A percentile compares a stretch with the other conserved stretches of the same genome.
Evolutionary conservation across 2,113 vertebrate species (phyloP).

Genomic region (Oncorhynchus keta): DNA sequence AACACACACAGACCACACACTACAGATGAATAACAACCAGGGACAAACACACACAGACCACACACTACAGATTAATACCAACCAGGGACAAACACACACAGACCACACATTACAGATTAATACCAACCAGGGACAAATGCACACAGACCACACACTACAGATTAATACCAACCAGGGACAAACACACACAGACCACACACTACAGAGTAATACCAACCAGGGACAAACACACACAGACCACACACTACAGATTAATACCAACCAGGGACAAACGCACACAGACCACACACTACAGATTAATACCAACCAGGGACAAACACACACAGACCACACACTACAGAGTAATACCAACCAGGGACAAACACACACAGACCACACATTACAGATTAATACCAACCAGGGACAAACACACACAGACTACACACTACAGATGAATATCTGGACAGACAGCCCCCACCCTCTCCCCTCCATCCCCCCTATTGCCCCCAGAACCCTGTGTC

Average conservation of each 20-base stretch:
- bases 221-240: slow-evolving; percentile 27
- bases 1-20: no score
- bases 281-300: background rate
- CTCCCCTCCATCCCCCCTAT: slow-evolving; percentile 46
- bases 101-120: slow-evolving; percentile 22
- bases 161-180: slow-evolving; percentile 12
- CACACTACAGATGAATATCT: slow-evolving; percentile 18
- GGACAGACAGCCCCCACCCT: slow-evolving; percentile 21
- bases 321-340: slow-evolving; percentile 19
- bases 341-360: no score
- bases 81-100: slow-evolving; percentile 56
- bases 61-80: slow-evolving; percentile 35
- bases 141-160: background rate
- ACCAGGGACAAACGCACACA: no score
- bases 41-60: slow-evolving; percentile 42
- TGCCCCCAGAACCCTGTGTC: background rate
- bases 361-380: slow-evolving; percentile 45
- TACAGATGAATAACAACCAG: slow-evolving; percentile 15
- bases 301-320: slow-evolving; percentile 12
- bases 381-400: no score
- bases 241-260: slow-evolving; percentile 16
- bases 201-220: slow-evolving; percentile 46
- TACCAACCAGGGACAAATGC: slow-evolving; percentile 5
- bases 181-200: slow-evolving; percentile 43
- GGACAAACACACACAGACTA: slow-evolving; percentile 45